Evolutionary conservation across 1,140 invertebrate genomes (phyloP).

Genomic region (Drosophila setifemur): DNA sequence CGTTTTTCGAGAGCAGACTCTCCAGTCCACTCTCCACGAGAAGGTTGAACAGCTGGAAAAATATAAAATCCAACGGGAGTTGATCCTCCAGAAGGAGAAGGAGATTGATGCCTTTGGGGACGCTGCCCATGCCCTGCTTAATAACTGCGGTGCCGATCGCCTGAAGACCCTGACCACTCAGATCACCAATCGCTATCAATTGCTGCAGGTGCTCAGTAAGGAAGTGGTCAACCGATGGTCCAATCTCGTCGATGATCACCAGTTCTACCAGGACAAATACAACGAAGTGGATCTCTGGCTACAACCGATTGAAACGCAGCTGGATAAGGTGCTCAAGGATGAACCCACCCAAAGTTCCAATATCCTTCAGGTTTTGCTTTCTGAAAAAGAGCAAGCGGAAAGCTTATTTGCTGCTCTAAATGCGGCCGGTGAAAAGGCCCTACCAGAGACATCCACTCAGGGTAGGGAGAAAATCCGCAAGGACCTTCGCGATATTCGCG

Average conservation of each 20-base stretch:
- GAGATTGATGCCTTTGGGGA: constrained; percentile 95
- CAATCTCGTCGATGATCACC: constrained; percentile 92
- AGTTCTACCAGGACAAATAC: constrained; percentile 90
- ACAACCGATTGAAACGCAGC: constrained; percentile 88
- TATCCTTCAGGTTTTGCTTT: constrained; percentile 88
- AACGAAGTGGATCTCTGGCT: constrained; percentile 91
- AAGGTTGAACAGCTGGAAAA: constrained; percentile 90
- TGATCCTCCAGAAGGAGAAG: constrained; percentile 89
- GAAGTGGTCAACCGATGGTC: constrained; percentile 95
- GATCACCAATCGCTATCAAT: constrained; percentile 94
- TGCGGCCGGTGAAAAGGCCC: constrained; percentile 91
- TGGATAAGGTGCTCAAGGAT: constrained; percentile 86
- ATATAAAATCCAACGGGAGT: constrained; percentile 89
- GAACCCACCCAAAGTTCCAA: constrained; percentile 84
- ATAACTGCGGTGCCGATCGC: constrained; percentile 91
- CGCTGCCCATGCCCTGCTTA: constrained; percentile 92
- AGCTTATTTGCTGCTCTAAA: constrained; percentile 89
- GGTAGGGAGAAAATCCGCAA: constrained; percentile 94
- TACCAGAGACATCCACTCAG: constrained; percentile 94
- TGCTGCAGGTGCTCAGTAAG: constrained; percentile 91
- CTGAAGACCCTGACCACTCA: constrained; percentile 94
- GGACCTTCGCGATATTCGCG: constrained; percentile 89
- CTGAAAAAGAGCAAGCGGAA: constrained; percentile 92
- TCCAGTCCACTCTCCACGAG: constrained; percentile 91
- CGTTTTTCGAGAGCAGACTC: constrained; percentile 91